A percentile compares a stretch with the other conserved stretches of the same genome.
Evolutionary conservation across 2,888 invertebrate species (phyloP).

Genomic region (Synanthedon vespiformis): DNA sequence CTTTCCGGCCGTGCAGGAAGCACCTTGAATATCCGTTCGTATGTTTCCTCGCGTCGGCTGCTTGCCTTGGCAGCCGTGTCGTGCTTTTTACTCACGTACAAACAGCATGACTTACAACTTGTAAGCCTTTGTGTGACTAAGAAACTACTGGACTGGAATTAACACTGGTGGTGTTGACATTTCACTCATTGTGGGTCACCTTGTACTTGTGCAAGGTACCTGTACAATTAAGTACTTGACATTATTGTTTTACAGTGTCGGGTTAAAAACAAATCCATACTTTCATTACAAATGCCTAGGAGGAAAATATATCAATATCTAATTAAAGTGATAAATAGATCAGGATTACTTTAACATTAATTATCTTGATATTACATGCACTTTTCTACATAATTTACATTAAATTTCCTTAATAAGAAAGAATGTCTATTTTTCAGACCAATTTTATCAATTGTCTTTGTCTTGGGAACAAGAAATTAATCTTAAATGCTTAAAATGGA

Average conservation of each 20-base stretch:
- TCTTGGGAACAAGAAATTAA: too few species aligned
- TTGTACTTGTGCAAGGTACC: constrained; percentile 55
- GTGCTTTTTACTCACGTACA: constrained; percentile 49
- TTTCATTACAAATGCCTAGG: constrained; percentile 32
- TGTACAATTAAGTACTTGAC: constrained; percentile 42
- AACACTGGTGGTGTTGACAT: constrained; percentile 52
- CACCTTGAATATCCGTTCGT: constrained; percentile 62
- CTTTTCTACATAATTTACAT: too few species aligned
- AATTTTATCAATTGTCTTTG: too few species aligned
- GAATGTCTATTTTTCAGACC: too few species aligned
- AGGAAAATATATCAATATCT: constrained; percentile 26
- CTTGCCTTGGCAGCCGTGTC: constrained; percentile 53
- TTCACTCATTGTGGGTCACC: constrained; percentile 60
- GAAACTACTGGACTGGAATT: constrained; percentile 26
- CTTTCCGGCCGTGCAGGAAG: constrained; percentile 69
- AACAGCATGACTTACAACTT: constrained; percentile 41
- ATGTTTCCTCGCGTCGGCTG: constrained; percentile 55
- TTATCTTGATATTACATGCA: too few species aligned
- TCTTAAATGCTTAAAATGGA: too few species aligned
- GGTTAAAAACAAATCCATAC: constrained; percentile 21
- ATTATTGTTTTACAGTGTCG: constrained; percentile 30
- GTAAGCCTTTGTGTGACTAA: constrained; percentile 34
- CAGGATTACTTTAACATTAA: too few species aligned
- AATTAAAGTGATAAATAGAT: too few species aligned
- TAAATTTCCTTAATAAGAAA: too few species aligned